phyloP scores from a whole-genome alignment of 2,888 invertebrate genomes.

The Eristalinus sepulchralis region DNA sequence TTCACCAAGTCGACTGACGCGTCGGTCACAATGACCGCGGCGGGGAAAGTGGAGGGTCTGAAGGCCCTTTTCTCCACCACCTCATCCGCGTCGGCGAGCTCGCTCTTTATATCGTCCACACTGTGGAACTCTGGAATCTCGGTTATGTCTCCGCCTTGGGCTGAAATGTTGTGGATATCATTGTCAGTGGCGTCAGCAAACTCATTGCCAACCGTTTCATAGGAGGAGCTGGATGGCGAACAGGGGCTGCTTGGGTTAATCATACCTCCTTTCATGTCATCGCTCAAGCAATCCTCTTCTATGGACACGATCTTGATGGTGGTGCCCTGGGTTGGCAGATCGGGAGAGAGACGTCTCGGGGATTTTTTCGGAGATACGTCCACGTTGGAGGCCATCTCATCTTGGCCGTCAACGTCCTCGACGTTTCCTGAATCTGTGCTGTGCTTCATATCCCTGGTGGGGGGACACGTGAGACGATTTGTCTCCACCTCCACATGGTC shows the following conservation, averaged over 20 bases:
- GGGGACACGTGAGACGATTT: constrained; percentile 77
- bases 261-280: constrained; percentile 73
- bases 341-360: background rate
- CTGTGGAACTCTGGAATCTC: constrained; percentile 79
- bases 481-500: constrained; percentile 81
- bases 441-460: constrained; percentile 79
- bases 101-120: constrained; percentile 82
- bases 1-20: constrained; percentile 86
- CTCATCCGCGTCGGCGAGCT: constrained; percentile 74
- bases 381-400: constrained; percentile 70
- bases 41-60: constrained; percentile 76
- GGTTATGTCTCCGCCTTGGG: constrained; percentile 64
- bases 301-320: constrained; percentile 58
- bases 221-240: constrained; percentile 79
- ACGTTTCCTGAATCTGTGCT: constrained; percentile 81
- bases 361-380: constrained; percentile 1
- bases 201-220: constrained; percentile 81
- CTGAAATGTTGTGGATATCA: constrained; percentile 54
- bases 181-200: constrained; percentile 76
- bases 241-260: constrained; percentile 72
- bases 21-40: constrained; percentile 87
- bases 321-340: background rate
- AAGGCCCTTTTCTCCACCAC: background rate
- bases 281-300: constrained; percentile 68
- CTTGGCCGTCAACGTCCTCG: constrained; percentile 80